Evolutionary conservation across 2,113 vertebrate genomes (phyloP), one percentile per base, ranked within the genome.

Genomic region (Bambusicola thoracicus): DNA sequence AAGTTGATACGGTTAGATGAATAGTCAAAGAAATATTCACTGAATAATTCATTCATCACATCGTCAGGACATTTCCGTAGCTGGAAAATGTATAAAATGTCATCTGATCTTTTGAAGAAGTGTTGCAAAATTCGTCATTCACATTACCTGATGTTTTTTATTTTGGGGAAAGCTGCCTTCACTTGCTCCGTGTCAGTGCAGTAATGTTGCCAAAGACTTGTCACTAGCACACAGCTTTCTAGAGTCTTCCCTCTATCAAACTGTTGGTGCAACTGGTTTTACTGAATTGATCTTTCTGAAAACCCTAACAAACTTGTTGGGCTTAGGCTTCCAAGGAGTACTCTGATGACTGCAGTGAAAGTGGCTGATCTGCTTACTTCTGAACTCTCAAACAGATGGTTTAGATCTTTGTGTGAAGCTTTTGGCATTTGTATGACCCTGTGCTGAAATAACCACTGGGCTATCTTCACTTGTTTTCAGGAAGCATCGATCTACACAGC

Each of bases 291-390:
- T 18, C 32, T 59, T 87, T 77, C 29, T 80, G 18, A 74, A 86
- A 93, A 87, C n/a, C 24, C 25, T 21, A 69, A 59, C 30, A 84
- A 77, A 59, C 10, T 25, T 72, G 36, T 49, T 20, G 38, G 59
- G 5, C 20, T 36, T 3, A 69, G 17, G n/a, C 18, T 95, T 74
- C 43, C 1, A 8, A 18, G 27, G 40, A 38, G 30, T 20, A 25
- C 65, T 44, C 55, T 17, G 36, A 29, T 1, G 7, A 11, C 58
- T 73, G 48, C 0, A 0, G n/a, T 81, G 80, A 77, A 66, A 85
- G 43, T 3, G 30, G 20, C 25, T 24, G 15, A 74, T 69, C 29
- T 65, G 17, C 79, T 67, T 70, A 48, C 55, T 87, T 38, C 14
- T 20, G 58, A 58, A 48, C 83, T 44, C 59, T 58, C 48, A 78